Conservation (phyloP, 2,113 vertebrate species). For the Peromyscus maniculatus region DNA sequence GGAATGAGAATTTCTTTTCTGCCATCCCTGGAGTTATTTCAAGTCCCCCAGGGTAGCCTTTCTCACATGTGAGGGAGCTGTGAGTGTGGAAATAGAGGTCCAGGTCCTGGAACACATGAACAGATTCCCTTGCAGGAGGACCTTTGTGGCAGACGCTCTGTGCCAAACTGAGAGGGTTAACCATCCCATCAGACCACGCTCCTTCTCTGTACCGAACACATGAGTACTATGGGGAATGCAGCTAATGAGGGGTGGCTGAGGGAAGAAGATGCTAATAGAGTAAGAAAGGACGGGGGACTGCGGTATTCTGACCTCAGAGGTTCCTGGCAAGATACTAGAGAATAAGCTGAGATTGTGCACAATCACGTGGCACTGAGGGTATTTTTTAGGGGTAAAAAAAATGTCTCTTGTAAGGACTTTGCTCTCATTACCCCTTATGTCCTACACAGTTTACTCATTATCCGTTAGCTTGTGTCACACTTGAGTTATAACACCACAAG, state of each 20-base stretch:
- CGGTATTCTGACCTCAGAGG: neutral
- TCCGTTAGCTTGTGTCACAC: neutral
- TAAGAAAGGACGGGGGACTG: neutral
- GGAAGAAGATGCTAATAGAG: neutral
- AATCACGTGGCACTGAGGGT: neutral
- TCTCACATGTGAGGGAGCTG: neutral
- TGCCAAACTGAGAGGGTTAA: neutral
- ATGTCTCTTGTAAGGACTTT: neutral
- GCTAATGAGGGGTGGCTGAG: too few species aligned
- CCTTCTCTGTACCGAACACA: neutral
- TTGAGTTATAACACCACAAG: neutral
- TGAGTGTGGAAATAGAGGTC: neutral
- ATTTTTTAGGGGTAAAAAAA: too few species aligned
- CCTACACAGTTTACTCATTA: neutral
- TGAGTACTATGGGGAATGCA: too few species aligned
- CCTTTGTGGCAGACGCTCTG: neutral
- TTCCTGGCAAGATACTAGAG: neutral
- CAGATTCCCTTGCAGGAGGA: neutral
- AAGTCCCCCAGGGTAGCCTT: neutral
- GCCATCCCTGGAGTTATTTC: neutral
- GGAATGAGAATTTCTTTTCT: neutral
- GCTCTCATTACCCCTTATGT: neutral
- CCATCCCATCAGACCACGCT: rapidly evolving
- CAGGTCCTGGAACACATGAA: neutral
- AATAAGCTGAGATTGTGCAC: neutral